Evolutionary conservation across 1,140 invertebrate genomes (phyloP).

Genomic region (Caerostris darwini): DNA sequence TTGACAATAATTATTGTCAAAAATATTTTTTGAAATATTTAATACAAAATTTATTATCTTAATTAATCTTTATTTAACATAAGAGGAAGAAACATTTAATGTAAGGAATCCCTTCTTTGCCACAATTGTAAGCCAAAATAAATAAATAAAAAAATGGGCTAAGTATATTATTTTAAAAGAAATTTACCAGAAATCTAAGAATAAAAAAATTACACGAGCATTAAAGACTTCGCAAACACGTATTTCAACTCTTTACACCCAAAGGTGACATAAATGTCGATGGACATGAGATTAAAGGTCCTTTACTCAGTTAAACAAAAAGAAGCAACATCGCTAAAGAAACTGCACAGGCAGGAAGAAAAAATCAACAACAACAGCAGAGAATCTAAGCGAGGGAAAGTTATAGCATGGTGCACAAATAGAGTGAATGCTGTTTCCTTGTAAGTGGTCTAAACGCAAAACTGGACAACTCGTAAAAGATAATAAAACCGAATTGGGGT

Average conservation of each 20-base stretch:
- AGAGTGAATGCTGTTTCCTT: constrained; percentile 25
- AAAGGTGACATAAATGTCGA: constrained; percentile 61
- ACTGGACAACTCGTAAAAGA: constrained; percentile 28
- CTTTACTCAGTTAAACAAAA: not conserved
- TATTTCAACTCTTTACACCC: constrained; percentile 55
- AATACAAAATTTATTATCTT: no score
- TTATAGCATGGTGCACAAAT: constrained; percentile 37
- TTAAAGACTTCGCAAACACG: constrained; percentile 20
- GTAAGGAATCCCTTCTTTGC: no score
- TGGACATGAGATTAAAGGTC: not conserved
- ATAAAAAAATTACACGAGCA: no score
- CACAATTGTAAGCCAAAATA: no score
- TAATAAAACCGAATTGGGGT: constrained; percentile 63
- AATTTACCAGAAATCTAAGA: no score
- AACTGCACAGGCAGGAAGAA: not conserved
- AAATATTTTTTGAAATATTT: no score
- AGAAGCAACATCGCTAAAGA: not conserved
- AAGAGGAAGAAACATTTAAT: no score
- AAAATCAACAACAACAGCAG: not conserved
- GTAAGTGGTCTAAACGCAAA: constrained; percentile 60
- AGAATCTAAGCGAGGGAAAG: not conserved
- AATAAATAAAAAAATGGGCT: no score
- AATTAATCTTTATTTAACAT: no score
- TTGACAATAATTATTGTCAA: no score
- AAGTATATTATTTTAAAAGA: no score